Percentiles rank a stretch among this genome's conserved stretches.
Conservation (phyloP, 1,140 invertebrate species). For the Mamestra configurata region DNA sequence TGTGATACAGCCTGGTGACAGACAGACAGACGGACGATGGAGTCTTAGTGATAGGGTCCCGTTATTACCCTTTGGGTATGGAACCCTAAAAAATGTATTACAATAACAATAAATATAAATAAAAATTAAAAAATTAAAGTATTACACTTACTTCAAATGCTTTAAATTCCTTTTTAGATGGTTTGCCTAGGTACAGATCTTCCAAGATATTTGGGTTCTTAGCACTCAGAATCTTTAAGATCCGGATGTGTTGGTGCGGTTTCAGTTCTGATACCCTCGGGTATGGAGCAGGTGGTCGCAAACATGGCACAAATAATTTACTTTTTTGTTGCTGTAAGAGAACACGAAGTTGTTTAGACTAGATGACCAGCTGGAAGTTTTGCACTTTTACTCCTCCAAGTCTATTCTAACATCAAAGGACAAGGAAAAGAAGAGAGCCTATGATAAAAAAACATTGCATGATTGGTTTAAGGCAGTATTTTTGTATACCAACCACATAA, state of each 20-base stretch:
- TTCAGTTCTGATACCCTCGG: conserved; percentile 70
- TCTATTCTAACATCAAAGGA: no score
- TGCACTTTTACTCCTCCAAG: no score
- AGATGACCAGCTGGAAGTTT: no score
- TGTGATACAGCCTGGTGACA: no score
- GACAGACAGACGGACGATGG: no score
- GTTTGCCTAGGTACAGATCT: conserved; percentile 59
- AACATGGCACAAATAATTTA: conserved; percentile 69
- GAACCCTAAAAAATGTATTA: no score
- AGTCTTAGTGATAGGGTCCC: no score
- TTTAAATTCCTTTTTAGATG: conserved; percentile 67
- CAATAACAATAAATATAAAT: no score
- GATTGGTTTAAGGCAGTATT: no score
- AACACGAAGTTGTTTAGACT: conserved; percentile 32
- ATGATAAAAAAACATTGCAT: not conserved
- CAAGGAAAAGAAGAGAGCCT: no score
- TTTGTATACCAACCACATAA: no score
- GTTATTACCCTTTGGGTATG: no score
- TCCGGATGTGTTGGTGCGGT: conserved; percentile 66
- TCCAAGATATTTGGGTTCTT: conserved; percentile 64
- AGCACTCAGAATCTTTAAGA: conserved; percentile 71
- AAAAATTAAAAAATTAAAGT: conserved; percentile 19
- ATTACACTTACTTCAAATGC: conserved; percentile 71
- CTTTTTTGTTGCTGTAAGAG: conserved; percentile 57
- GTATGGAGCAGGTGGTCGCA: conserved; percentile 60